These are phyloP conservation scores for Tridacna gigas DNA, from an alignment of 2,888 invertebrate species.

Conservation along the genomic window DNA sequence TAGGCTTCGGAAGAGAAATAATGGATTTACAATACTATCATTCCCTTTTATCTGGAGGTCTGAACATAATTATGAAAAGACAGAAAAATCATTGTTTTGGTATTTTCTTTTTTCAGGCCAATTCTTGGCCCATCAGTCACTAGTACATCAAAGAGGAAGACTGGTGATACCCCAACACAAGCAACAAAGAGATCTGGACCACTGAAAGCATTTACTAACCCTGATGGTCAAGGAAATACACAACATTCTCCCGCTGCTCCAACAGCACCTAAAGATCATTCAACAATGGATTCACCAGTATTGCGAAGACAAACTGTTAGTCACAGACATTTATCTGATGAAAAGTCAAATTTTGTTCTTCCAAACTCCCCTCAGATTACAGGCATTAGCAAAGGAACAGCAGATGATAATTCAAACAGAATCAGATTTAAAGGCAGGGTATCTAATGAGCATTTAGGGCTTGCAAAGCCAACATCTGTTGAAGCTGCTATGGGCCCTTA, in stretches of 20 bases:
- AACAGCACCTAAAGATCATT: neutral
- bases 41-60: too few species aligned
- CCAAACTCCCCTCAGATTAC: neutral
- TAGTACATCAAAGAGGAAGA: conserved; percentile 33
- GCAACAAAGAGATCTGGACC: conserved; percentile 53
- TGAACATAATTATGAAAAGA: too few species aligned
- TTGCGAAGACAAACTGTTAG: neutral
- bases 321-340: conserved; percentile 11
- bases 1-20: too few species aligned
- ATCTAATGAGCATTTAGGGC: conserved; percentile 14
- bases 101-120: conserved; percentile 18
- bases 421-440: neutral
- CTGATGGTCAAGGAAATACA: conserved; percentile 2
- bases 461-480: conserved; percentile 8
- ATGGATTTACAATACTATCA: too few species aligned
- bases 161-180: conserved; percentile 10
- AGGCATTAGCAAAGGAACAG: neutral
- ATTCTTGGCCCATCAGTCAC: conserved; percentile 35
- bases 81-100: too few species aligned
- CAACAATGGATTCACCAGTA: conserved; percentile 3
- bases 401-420: conserved; percentile 1
- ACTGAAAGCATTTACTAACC: conserved; percentile 64
- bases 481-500: conserved; percentile 14
- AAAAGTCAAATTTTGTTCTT: conserved; percentile 5
- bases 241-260: conserved; percentile 8